Base-by-base conservation (phyloP, 2,888 invertebrate species). In the Hipparchia sbordonii region DNA sequence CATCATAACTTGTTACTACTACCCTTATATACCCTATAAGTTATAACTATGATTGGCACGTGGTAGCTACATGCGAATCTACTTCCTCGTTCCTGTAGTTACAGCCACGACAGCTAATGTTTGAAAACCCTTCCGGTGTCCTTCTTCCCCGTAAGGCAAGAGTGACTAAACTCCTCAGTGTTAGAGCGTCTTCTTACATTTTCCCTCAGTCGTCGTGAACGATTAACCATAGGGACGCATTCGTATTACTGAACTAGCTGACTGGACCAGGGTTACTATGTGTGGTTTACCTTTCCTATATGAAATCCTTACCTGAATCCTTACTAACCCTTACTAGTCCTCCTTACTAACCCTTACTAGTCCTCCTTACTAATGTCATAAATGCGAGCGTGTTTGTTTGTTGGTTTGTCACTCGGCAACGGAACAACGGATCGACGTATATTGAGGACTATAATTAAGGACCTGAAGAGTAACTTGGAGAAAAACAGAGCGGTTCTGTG, bases 151-250 rank as follows among this genome's bases (percentile, higher is more conserved):
- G 3, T 60, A 60, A 60, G 59, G 59, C 59, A 12, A 39, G 39
- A 60, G 59, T 60, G 59, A 60, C 59, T 60, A 60, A 60, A 60
- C 33, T 60, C 59, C 10, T 60, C 59, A 60, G 39, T 39, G 59
- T 5, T 39, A 60, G 23, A 60, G 10, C 23, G 8, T 57, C 33
- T 12, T 57, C 56, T 39, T 39, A 33, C 59, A 59, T 60, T 60
- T 60, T 60, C 59, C 59, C 10, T 23, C 13, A 57, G 23, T 39
- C 39, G 33, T 39, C 59, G 33, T 33, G 8, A 59, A 8, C 6
- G 7, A 57, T 57, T 13, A 57, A 2, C 6, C n/a, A 10, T 5
- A 60, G 33, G 33, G 57, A 33, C 39, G 10, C 39, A 10, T 60
- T 59, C 10, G 13, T 57, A 23, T 23, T 23, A 13, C 7, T 48